Evolutionary conservation across 1,140 invertebrate species (phyloP).

Genomic region (Ericerus pela): DNA sequence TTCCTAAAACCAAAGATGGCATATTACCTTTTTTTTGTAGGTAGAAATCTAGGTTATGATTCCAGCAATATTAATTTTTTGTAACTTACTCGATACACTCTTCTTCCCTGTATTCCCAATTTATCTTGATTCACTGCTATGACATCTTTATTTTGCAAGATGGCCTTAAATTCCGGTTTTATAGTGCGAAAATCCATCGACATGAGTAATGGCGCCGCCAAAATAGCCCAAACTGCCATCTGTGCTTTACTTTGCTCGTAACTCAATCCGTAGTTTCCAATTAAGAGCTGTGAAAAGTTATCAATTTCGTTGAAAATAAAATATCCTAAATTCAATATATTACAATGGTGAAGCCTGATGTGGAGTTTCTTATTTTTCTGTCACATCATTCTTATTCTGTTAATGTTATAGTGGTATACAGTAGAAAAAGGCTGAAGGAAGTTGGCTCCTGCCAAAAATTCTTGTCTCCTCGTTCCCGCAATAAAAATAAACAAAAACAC

Average conservation of each 20-base stretch:
- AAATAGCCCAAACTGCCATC: constrained; percentile 80
- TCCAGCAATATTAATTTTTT: not conserved
- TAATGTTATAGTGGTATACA: too few relatives aligned
- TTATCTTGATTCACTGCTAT: constrained; percentile 76
- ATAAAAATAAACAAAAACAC: too few relatives aligned
- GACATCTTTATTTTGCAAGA: constrained; percentile 55
- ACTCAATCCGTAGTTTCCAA: constrained; percentile 76
- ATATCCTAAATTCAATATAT: not conserved
- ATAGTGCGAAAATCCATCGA: constrained; percentile 67
- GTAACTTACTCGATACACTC: constrained; percentile 32
- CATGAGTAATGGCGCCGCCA: constrained; percentile 78
- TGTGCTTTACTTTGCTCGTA: constrained; percentile 67
- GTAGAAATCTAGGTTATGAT: not conserved
- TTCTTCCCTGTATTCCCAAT: constrained; percentile 49
- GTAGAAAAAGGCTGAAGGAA: too few relatives aligned
- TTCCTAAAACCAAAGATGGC: constrained; percentile 26
- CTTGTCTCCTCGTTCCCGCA: too few relatives aligned
- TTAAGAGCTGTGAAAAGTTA: constrained; percentile 44
- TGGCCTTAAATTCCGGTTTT: constrained; percentile 49
- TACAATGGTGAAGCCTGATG: not conserved
- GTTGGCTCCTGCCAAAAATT: too few relatives aligned
- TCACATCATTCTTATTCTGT: not conserved
- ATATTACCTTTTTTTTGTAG: not conserved
- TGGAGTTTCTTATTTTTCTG: not conserved
- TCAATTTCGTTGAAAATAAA: not conserved